Conservation (phyloP, 2,113 vertebrate genomes). For the Urocynchramus pylzowi region DNA sequence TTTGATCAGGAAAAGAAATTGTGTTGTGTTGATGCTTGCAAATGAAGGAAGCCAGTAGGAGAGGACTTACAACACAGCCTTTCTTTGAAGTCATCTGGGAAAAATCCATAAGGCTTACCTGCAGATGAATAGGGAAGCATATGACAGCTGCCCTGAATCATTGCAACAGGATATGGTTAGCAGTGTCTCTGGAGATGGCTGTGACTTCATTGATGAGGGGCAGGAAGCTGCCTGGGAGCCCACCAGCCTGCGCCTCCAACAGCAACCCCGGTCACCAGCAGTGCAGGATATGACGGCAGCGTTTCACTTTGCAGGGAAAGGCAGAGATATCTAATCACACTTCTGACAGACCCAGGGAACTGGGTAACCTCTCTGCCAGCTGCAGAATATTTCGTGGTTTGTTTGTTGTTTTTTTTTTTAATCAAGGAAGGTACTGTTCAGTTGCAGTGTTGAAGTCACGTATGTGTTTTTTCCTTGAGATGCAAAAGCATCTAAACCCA, state of each 20-base stretch:
- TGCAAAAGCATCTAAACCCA: neutral
- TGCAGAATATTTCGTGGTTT: neutral
- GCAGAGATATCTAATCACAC: neutral
- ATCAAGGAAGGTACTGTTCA: neutral
- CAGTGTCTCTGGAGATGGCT: neutral
- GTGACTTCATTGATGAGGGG: neutral
- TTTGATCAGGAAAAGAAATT: neutral
- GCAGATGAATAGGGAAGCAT: neutral
- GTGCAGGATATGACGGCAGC: neutral
- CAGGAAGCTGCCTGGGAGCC: neutral
- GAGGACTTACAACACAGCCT: neutral
- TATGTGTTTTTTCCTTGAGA: fast-evolving
- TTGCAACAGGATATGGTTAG: neutral
- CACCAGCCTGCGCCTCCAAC: neutral
- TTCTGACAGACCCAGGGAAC: neutral
- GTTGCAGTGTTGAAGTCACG: neutral
- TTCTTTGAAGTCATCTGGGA: neutral
- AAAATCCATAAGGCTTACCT: neutral
- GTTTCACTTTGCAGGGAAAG: neutral
- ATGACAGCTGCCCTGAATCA: neutral
- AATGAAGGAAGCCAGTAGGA: neutral
- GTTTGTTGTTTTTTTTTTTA: fast-evolving
- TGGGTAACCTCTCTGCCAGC: neutral
- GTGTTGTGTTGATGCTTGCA: neutral
- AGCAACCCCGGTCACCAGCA: neutral